Percentiles rank a stretch among this genome's conserved stretches.
Evolutionary conservation across 2,113 vertebrate species (phyloP).

Genomic region (Ailuropoda melanoleuca): DNA sequence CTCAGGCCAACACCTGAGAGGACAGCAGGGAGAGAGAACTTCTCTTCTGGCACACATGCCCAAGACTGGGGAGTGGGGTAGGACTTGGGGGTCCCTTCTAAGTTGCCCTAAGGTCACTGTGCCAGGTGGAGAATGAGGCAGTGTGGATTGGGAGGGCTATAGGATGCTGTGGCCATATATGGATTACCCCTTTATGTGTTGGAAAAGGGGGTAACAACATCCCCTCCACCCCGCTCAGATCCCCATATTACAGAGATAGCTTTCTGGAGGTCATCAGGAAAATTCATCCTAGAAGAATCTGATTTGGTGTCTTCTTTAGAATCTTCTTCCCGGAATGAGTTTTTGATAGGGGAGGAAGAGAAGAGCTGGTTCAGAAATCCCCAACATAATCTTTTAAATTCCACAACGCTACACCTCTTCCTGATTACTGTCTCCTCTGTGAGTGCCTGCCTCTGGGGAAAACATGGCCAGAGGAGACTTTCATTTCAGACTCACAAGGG

Average conservation of each 20-base stretch:
- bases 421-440: neutral
- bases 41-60: neutral
- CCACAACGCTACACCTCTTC: no score
- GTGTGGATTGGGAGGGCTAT: neutral
- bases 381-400: neutral
- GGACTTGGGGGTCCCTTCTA: neutral
- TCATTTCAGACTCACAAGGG: neutral
- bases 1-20: neutral
- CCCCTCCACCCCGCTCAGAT: neutral
- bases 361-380: neutral
- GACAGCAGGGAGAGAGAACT: neutral
- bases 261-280: neutral
- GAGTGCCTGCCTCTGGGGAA: neutral
- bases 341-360: neutral
- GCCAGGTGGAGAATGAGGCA: neutral
- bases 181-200: neutral
- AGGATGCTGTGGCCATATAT: no score
- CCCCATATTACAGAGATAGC: neutral
- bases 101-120: neutral
- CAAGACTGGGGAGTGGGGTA: fast-evolving
- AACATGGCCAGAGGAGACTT: neutral
- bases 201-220: neutral
- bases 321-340: neutral
- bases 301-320: neutral
- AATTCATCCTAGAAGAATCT: neutral